Evolutionary conservation across 1,140 invertebrate genomes (phyloP).

Genomic region (Laupala kohalensis): DNA sequence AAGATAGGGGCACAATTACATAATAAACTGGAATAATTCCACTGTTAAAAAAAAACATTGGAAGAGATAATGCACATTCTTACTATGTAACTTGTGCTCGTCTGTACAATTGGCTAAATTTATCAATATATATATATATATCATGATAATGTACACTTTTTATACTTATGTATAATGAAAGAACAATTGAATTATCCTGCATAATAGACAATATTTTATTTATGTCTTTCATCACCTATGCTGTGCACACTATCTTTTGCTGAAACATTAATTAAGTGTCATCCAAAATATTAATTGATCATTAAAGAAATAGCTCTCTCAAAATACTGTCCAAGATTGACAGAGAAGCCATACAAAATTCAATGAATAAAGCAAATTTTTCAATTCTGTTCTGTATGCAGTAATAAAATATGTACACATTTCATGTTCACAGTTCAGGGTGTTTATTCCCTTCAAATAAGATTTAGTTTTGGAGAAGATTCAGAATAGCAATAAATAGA

Average conservation of each 20-base stretch:
- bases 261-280: constrained; percentile 1
- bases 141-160: constrained; percentile 6
- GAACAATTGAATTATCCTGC: constrained; percentile 5
- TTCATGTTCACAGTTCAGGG: too few relatives aligned
- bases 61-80: constrained; percentile 3
- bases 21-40: not conserved
- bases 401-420: too few relatives aligned
- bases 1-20: constrained; percentile 4
- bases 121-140: not conserved
- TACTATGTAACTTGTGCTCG: not conserved
- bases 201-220: not conserved
- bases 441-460: too few relatives aligned
- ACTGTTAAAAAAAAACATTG: not conserved
- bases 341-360: not conserved
- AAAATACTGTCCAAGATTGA: not conserved
- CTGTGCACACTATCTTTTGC: not conserved
- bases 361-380: too few relatives aligned
- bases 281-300: not conserved
- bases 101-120: constrained; percentile 2
- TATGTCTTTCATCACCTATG: not conserved
- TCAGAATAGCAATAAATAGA: not conserved
- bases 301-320: not conserved
- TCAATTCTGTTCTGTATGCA: too few relatives aligned
- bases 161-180: constrained; percentile 7
- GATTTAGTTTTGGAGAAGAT: too few relatives aligned